Percentiles rank a stretch among this genome's conserved stretches.
Conservation (phyloP, 2,113 vertebrate species). For the Oophaga pumilio region DNA sequence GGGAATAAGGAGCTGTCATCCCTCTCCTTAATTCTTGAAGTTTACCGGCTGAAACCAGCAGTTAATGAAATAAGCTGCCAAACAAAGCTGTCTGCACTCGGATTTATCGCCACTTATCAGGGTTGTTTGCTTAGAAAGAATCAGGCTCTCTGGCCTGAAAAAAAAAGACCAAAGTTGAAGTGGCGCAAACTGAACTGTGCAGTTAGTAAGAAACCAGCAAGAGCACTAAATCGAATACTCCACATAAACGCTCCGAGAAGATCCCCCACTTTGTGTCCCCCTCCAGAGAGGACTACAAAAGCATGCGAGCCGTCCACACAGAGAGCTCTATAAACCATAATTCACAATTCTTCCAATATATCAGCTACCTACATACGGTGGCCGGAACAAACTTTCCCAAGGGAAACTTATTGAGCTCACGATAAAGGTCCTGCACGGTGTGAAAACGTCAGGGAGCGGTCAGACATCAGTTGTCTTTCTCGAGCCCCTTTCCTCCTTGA, state of each 20-base stretch:
- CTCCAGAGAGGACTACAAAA: background rate
- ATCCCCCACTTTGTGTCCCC: conserved; percentile 3
- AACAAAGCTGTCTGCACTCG: conserved; percentile 55
- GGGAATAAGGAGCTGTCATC: conserved; percentile 61
- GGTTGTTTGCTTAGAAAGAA: conserved; percentile 57
- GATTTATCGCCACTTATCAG: conserved; percentile 61
- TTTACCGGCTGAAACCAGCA: conserved; percentile 58
- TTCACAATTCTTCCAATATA: background rate
- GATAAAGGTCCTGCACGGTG: background rate
- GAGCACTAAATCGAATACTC: conserved; percentile 33
- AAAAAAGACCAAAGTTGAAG: conserved; percentile 55
- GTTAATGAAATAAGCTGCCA: conserved; percentile 40
- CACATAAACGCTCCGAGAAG: conserved; percentile 48
- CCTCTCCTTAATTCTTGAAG: conserved; percentile 49
- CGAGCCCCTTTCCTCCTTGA: too few relatives aligned
- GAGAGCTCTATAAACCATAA: background rate
- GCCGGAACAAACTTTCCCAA: background rate
- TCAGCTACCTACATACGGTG: background rate
- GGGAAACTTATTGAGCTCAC: background rate
- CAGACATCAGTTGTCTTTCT: too few relatives aligned
- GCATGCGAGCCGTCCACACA: background rate
- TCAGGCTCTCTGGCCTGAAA: conserved; percentile 44
- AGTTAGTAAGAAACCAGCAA: conserved; percentile 19
- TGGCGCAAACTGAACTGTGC: conserved; percentile 11
- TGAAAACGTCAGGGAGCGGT: too few relatives aligned